A percentile compares a stretch with the other conserved stretches of the same genome.
Conservation (phyloP, 2,888 invertebrate species). For the Cantharis rustica region DNA sequence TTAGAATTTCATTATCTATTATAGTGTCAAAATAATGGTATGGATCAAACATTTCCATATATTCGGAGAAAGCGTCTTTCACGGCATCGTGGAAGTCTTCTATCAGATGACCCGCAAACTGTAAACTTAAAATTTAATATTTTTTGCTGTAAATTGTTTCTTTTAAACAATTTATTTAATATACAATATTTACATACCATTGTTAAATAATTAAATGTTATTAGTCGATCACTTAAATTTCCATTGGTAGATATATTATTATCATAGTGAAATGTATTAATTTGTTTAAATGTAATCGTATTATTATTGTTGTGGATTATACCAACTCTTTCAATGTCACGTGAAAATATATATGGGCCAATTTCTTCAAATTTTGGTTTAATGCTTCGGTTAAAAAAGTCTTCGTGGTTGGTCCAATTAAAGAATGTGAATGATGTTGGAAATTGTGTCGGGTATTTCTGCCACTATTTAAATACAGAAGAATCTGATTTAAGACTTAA, state of each 20-base stretch:
- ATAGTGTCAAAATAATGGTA: conserved; percentile 65
- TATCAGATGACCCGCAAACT: background rate
- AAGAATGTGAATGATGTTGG: conserved; percentile 44
- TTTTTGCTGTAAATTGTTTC: too few species aligned
- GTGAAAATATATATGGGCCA: conserved; percentile 71
- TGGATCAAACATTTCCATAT: conserved; percentile 57
- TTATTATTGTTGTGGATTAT: conserved; percentile 73
- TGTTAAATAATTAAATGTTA: background rate
- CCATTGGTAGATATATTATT: background rate
- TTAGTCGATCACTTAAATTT: background rate
- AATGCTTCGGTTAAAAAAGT: conserved; percentile 58
- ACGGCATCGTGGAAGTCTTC: conserved; percentile 54
- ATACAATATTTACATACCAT: too few species aligned
- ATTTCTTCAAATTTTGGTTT: conserved; percentile 63
- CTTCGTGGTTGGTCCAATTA: conserved; percentile 57
- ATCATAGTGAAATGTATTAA: conserved; percentile 73
- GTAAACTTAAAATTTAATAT: background rate
- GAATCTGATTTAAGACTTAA: background rate
- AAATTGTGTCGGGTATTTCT: background rate
- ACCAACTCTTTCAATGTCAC: conserved; percentile 72
- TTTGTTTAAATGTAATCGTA: conserved; percentile 72
- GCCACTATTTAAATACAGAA: background rate
- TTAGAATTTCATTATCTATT: conserved; percentile 74
- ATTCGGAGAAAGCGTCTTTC: conserved; percentile 60
- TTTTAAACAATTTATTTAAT: too few species aligned